Evolutionary conservation across 2,797 vertebrate genomes (phyloP).

Genomic region (Buceros bicornis): DNA sequence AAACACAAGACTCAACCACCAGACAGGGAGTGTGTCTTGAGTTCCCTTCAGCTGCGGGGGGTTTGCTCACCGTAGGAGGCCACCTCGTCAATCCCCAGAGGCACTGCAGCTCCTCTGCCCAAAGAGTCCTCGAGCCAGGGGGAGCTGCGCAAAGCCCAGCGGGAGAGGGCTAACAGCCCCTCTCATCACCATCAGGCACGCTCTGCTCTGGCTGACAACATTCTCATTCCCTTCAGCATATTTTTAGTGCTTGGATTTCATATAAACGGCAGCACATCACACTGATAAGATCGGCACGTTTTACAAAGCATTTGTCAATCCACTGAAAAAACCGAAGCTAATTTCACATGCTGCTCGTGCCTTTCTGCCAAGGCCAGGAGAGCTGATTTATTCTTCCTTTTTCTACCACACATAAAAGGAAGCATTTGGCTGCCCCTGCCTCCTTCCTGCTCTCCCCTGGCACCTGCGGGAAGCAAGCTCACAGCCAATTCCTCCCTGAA

Average conservation of each 20-base stretch:
- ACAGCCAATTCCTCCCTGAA: conserved; percentile 18
- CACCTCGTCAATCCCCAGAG: not conserved
- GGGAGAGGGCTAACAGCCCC: not conserved
- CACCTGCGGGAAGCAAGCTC: not conserved
- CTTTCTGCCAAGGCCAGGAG: conserved; percentile 21
- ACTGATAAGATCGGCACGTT: not conserved
- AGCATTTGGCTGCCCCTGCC: conserved; percentile 36
- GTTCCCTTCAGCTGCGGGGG: no score
- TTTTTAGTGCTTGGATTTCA: not conserved
- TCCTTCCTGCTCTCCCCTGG: conserved; percentile 53
- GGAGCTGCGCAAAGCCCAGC: not conserved
- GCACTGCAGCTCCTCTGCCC: not conserved
- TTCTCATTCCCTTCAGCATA: not conserved
- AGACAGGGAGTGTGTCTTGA: not conserved
- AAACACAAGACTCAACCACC: not conserved
- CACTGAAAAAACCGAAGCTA: not conserved
- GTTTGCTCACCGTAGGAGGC: no score
- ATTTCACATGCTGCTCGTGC: conserved; percentile 1
- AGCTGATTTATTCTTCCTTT: conserved; percentile 27
- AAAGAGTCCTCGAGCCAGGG: no score
- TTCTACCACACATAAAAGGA: not conserved
- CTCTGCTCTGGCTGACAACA: not conserved
- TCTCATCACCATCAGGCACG: not conserved
- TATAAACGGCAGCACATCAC: not conserved
- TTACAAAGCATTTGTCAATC: conserved; percentile 12